A percentile compares a stretch with the other conserved stretches of the same genome.
Conservation (phyloP, 2,797 vertebrate species). For the Scolopax rusticola region DNA sequence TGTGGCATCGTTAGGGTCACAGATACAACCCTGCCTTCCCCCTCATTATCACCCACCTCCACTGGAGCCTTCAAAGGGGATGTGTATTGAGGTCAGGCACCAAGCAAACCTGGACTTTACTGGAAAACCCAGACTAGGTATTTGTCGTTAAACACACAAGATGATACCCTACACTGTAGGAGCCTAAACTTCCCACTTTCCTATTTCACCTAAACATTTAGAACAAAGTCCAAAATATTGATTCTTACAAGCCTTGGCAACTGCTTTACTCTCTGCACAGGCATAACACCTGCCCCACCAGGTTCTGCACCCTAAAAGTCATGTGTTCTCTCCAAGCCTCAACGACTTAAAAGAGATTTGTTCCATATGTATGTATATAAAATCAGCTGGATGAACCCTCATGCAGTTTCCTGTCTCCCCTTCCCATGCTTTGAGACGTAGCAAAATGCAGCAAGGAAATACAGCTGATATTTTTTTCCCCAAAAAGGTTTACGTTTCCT, state of each 20-base stretch:
- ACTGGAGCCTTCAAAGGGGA: not conserved
- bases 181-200: not conserved
- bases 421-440: not conserved
- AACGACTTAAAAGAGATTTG: not conserved
- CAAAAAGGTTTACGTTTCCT: not conserved
- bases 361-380: not conserved
- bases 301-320: not conserved
- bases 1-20: not conserved
- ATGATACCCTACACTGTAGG: not conserved
- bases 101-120: not conserved
- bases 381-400: not conserved
- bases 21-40: not conserved
- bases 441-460: not conserved
- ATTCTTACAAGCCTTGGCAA: not conserved
- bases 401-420: not conserved
- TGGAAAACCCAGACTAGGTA: not conserved
- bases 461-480: not conserved
- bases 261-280: not conserved
- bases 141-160: not conserved
- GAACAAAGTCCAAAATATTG: not conserved
- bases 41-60: not conserved
- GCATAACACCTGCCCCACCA: not conserved
- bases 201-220: fast-evolving
- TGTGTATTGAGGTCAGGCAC: not conserved
- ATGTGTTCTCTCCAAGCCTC: not conserved